Base-by-base conservation (phyloP, 2,888 invertebrate species). In the Kryphioiulus occultus region DNA sequence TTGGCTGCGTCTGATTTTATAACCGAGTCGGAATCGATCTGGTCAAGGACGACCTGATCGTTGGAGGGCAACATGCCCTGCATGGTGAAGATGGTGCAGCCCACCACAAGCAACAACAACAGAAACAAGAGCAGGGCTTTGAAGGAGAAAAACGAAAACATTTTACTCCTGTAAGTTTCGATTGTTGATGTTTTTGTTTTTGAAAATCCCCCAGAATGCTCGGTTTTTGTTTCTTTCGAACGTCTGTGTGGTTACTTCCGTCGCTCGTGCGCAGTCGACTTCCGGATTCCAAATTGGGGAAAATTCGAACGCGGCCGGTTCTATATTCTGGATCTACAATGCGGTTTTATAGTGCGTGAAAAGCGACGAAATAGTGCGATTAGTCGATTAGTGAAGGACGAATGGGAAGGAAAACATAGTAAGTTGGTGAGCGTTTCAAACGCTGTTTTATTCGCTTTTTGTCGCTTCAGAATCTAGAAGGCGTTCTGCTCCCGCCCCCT, bases 41-140 rank as follows among this genome's bases (percentile, higher is more conserved):
- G n/a, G 22, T 19, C 85, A 85, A 85, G 85, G 32, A 22, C 39
- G 26, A 22, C 85, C 22, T 10, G 30, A 17, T 85, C 32, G 68
- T 26, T 68, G 26, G n/a, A 68, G 53, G 86, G 86, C 86, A 86
- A 15, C 86, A 86, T 86, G 44, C 86, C 86, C 26, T 86, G 86
- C 86, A 86, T 47, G 26, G 44, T 47, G 5, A 86, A 86, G 7
- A 86, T 53, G 26, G 86, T 86, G 86, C 86, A 86, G 7, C 86
- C 86, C 22, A 86, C 86, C n/a, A 86, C n/a, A 12, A 86, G 19
- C 32, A 86, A 32, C 44, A 86, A 39, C 5, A 86, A 9, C 0
- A 86, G 42, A 17, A 86, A 86, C 19, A 47, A 47, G 22, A 53
- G n/a, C n/a, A 53, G 9, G n/a, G 86, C 32, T 86, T 47, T 86